These are phyloP conservation scores for Steatornis caripensis DNA, from an alignment of 2,113 vertebrate genomes.

Conservation along the genomic window DNA sequence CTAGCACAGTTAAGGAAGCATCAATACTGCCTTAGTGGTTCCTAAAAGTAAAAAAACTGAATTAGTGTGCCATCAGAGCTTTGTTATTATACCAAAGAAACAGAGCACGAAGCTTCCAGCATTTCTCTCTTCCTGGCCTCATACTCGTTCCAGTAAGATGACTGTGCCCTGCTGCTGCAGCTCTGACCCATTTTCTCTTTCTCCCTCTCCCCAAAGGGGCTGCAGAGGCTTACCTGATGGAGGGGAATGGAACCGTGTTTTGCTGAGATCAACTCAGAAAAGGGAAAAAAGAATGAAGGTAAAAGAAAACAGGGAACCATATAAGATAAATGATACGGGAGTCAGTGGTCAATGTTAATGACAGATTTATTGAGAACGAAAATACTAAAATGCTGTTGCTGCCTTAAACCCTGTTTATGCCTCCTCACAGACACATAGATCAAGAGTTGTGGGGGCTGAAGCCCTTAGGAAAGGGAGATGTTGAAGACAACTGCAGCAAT, in stretches of 20 bases:
- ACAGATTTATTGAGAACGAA: not conserved
- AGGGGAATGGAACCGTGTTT: not conserved
- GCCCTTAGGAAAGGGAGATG: not conserved
- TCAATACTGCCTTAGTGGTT: slow-evolving; percentile 13
- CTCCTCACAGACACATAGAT: not conserved
- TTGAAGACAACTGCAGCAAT: not conserved
- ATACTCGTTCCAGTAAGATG: not conserved
- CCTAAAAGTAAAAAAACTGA: slow-evolving; percentile 44
- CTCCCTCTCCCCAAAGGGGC: not conserved
- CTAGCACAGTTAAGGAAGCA: slow-evolving; percentile 18
- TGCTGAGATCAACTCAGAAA: not conserved
- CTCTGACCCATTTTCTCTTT: not conserved
- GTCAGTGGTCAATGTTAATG: not conserved
- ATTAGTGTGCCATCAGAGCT: slow-evolving; percentile 42
- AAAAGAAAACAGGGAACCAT: not conserved
- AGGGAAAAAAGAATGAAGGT: not conserved
- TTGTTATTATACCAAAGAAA: not conserved
- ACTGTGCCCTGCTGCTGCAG: not conserved
- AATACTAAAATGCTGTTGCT: not conserved
- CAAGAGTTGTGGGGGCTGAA: not conserved
- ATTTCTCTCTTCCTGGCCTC: not conserved
- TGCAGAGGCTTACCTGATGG: not conserved
- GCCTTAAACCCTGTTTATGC: not conserved
- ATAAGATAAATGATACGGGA: not conserved
- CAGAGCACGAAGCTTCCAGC: slow-evolving; percentile 2